Base-by-base conservation (phyloP, 1,140 invertebrate genomes). In the Brachionus rotundiformis region DNA sequence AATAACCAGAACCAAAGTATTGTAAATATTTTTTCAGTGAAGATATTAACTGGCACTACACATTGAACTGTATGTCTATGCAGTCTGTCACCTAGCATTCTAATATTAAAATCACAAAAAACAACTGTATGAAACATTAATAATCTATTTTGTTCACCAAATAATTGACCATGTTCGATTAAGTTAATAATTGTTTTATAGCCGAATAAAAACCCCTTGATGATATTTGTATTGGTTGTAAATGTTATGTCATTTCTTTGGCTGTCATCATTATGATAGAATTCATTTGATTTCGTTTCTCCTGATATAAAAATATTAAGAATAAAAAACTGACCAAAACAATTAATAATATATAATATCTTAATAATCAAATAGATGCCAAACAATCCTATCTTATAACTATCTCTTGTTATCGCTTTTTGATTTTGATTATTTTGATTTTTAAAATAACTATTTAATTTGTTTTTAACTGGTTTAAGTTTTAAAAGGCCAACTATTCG, bases 21-120 rank as follows among this genome's bases (percentile, higher is more conserved):
- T 63, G 87, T 86, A 82, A 88, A 88, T 23, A 89, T 91, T 85
- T 90, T 87, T 83, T 90, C 89, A 54, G 89, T 89, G 75, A 89
- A 86, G 76, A 90, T 87, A 83, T 90, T 90, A 13, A 90, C 84
- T 49, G 88, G 87, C n/a, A 90, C 85, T 29, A 89, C 86, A 82
- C 89, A 89, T 71, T 89, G 85, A 8, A 88, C 85, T 75, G 89
- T 87, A 49, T 85, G 84, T 27, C 82, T 81, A 79, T 88, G 86
- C 6, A 88, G 82, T 39, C 86, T 87, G 25, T 88, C 71, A 11
- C 65, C 68, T 1, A 61, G 31, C 36, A 61, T 59, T 33, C 83
- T 49, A 63, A 84, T 11, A 82, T 83, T 75, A 29, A 82, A 73
- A 39, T 76, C 65, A 63, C 81, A 82, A 63, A 65, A 82, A 61